Conservation (phyloP, 2,888 invertebrate genomes). For the Xanthorhoe designata region DNA sequence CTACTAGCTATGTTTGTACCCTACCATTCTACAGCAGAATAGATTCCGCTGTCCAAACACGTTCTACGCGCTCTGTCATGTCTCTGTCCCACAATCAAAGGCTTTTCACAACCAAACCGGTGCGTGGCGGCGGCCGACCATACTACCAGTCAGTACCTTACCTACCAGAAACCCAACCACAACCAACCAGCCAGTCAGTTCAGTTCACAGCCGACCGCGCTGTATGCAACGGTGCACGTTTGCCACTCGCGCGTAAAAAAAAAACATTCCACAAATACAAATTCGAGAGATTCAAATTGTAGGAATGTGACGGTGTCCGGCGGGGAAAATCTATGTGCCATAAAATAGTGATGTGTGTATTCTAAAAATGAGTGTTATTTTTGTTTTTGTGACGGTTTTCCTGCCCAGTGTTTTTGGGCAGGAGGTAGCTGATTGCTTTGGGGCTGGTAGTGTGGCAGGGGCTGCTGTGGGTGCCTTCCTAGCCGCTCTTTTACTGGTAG, state of each 20-base stretch:
- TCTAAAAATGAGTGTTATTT: conserved; percentile 76
- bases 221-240: conserved; percentile 72
- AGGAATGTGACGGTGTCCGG: conserved; percentile 75
- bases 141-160: too few species aligned
- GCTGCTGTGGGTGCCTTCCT: conserved; percentile 90
- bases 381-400: conserved; percentile 75
- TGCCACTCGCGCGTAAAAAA: conserved; percentile 52
- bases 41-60: conserved; percentile 67
- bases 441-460: conserved; percentile 89
- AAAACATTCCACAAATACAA: conserved; percentile 56
- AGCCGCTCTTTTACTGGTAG: conserved; percentile 86
- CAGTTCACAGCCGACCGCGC: conserved; percentile 75
- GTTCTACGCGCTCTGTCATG: conserved; percentile 60
- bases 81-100: conserved; percentile 77
- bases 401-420: conserved; percentile 79
- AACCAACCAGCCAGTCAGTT: conserved; percentile 23
- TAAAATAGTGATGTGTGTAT: conserved; percentile 72
- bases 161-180: too few species aligned
- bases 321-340: conserved; percentile 72
- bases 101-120: conserved; percentile 63
- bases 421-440: conserved; percentile 85
- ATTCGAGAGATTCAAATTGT: conserved; percentile 63
- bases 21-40: conserved; percentile 5
- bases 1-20: too few species aligned
- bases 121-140: too few species aligned